A percentile compares a stretch with the other conserved stretches of the same genome.
Evolutionary conservation across 2,797 vertebrate species (phyloP).

Genomic region (Morus bassanus): DNA sequence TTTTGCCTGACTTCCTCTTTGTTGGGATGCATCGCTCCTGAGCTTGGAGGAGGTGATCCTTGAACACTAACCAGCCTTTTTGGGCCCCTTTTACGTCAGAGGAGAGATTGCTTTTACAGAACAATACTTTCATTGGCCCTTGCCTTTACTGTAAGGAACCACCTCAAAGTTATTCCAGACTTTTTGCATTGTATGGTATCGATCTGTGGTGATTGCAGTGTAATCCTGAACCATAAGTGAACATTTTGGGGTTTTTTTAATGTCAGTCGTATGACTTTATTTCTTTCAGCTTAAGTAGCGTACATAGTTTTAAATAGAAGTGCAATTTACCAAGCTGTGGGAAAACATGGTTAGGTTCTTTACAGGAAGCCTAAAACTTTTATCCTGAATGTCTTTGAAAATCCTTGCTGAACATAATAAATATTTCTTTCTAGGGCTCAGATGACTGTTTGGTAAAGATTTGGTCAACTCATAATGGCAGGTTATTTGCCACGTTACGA

Average conservation of each 20-base stretch:
- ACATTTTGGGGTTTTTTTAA: not conserved
- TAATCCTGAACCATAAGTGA: not conserved
- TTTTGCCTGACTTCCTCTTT: too few relatives aligned
- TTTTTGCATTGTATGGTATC: not conserved
- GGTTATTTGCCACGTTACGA: constrained; percentile 90
- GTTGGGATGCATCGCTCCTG: too few relatives aligned
- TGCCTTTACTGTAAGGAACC: not conserved
- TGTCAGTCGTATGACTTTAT: not conserved
- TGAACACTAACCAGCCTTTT: too few relatives aligned
- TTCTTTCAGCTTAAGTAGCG: not conserved
- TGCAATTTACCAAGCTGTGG: not conserved
- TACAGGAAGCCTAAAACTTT: not conserved
- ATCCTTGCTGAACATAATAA: not conserved
- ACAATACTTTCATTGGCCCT: not conserved
- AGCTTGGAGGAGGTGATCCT: too few relatives aligned
- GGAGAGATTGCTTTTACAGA: not conserved
- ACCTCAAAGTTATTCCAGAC: not conserved
- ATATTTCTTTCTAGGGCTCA: constrained; percentile 82
- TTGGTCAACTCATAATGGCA: constrained; percentile 95
- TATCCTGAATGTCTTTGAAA: not conserved
- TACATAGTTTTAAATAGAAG: not conserved
- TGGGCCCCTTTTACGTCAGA: not conserved
- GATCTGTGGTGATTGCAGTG: not conserved
- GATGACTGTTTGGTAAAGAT: constrained; percentile 99
- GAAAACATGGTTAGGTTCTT: not conserved